These are phyloP conservation scores for Hozukius guyotensis DNA, from an alignment of 2,797 vertebrate species.

Conservation along the genomic window DNA sequence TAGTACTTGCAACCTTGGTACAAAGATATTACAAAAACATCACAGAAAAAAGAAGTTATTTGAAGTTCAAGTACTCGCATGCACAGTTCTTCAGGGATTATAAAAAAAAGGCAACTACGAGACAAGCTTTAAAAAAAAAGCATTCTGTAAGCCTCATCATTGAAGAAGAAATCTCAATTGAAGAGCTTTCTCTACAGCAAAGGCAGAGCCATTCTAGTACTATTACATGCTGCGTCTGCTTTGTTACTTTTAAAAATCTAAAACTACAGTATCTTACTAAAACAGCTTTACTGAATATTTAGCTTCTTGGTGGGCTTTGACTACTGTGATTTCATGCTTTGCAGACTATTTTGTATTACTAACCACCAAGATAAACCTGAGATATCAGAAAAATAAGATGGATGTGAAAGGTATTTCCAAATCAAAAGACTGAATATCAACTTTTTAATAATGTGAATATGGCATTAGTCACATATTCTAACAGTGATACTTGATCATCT, in stretches of 20 bases:
- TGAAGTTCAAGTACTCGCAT: not conserved
- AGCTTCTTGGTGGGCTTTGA: not conserved
- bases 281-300: not conserved
- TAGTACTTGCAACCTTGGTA: not conserved
- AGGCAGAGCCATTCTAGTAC: not conserved
- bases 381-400: not conserved
- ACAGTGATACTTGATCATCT: too few species aligned
- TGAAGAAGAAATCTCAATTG: too few species aligned
- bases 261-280: not conserved
- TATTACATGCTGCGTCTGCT: not conserved
- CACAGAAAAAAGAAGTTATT: not conserved
- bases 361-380: not conserved
- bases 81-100: not conserved
- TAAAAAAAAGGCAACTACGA: not conserved
- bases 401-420: too few species aligned
- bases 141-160: too few species aligned
- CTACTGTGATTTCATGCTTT: not conserved
- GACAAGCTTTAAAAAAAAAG: not conserved
- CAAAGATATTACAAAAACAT: not conserved
- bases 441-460: not conserved
- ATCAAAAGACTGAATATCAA: too few species aligned
- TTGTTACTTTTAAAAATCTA: not conserved
- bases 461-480: too few species aligned
- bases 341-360: not conserved
- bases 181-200: constrained; percentile 6